A percentile compares a stretch with the other conserved stretches of the same genome.
phyloP scores from a whole-genome alignment of 2,113 vertebrate species.

The Myotis brandtii region DNA sequence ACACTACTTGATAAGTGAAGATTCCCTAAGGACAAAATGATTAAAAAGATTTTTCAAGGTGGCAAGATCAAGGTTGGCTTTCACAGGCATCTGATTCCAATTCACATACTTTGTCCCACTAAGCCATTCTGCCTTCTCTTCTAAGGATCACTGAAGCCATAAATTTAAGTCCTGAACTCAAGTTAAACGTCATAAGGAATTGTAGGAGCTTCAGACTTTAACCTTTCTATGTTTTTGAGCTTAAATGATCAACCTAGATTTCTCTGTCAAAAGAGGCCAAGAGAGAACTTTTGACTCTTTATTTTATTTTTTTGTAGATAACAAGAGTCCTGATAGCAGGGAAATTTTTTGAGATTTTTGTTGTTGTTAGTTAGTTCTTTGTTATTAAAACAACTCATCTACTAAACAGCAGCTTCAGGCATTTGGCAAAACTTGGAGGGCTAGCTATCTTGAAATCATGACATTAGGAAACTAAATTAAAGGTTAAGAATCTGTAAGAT shows the following conservation, averaged over 20 bases:
- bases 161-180: slow-evolving; percentile 15
- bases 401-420: not conserved
- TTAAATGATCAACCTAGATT: slow-evolving; percentile 53
- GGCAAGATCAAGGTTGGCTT: slow-evolving; percentile 35
- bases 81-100: slow-evolving; percentile 11
- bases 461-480: slow-evolving; percentile 4
- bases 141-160: slow-evolving; percentile 18
- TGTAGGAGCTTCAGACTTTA: slow-evolving; percentile 39
- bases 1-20: not conserved
- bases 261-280: slow-evolving; percentile 43
- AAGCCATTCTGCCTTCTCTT: slow-evolving; percentile 34
- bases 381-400: not conserved
- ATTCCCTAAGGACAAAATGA: slow-evolving; percentile 26
- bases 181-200: slow-evolving; percentile 40
- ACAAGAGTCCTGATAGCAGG: not conserved
- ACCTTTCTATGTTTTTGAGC: slow-evolving; percentile 54
- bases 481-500: not conserved
- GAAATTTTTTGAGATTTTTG: not conserved
- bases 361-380: not conserved
- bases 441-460: not conserved
- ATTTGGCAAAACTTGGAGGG: slow-evolving; percentile 28
- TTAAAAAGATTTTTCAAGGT: slow-evolving; percentile 59
- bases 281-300: not conserved
- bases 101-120: slow-evolving; percentile 9
- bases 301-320: not conserved